Percentiles rank a stretch among this genome's conserved stretches.
Evolutionary conservation across 92 coral and sea anemone genomes (phyloP).

Genomic region (Galaxea fascicularis): DNA sequence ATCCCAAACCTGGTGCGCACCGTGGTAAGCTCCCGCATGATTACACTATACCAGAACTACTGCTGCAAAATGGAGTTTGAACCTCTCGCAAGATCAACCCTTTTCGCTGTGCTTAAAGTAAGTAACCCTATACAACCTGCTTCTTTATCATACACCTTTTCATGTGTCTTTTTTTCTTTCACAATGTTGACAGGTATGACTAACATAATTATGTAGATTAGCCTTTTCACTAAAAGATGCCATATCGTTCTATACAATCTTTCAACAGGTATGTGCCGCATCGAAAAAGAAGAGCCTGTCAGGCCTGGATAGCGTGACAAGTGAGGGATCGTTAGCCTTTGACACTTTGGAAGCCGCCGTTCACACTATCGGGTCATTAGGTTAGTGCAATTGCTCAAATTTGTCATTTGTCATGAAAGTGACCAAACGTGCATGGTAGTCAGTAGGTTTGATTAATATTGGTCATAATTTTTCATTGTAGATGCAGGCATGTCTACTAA

Average conservation of each 20-base stretch:
- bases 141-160: neutral
- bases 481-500: conserved; percentile 31
- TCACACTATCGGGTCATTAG: conserved; percentile 36
- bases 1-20: conserved; percentile 59
- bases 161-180: neutral
- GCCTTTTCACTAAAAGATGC: conserved; percentile 25
- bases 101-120: no score
- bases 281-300: conserved; percentile 56
- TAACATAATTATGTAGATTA: neutral
- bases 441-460: conserved; percentile 4
- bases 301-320: conserved; percentile 44
- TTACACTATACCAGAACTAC: conserved; percentile 48
- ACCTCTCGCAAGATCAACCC: conserved; percentile 59
- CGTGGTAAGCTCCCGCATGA: conserved; percentile 45
- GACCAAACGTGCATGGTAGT: conserved; percentile 6
- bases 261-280: conserved; percentile 49
- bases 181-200: no score
- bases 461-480: conserved; percentile 13
- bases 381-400: conserved; percentile 32
- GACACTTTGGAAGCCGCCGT: conserved; percentile 18
- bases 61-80: conserved; percentile 41
- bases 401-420: conserved; percentile 15
- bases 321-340: conserved; percentile 50
- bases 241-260: conserved; percentile 21
- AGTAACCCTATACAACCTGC: neutral